Evolutionary conservation across 2,797 vertebrate genomes (phyloP).

Genomic region (Champsocephalus gunnari): DNA sequence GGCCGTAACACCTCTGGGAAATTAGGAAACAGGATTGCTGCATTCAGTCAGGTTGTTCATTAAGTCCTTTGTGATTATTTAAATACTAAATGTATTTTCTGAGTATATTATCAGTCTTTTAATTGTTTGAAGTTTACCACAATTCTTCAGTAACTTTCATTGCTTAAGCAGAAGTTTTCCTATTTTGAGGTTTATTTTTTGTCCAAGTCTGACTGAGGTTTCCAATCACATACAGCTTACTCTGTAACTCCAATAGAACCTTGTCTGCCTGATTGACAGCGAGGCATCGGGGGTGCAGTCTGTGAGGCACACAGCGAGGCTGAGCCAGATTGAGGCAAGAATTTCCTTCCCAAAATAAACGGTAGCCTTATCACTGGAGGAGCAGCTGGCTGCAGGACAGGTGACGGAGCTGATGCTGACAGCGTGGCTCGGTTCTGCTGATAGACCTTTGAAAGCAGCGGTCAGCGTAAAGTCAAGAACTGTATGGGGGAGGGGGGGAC

Average conservation of each 20-base stretch:
- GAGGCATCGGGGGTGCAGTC: constrained; percentile 35
- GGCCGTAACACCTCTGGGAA: constrained; percentile 22
- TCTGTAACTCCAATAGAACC: constrained; percentile 12
- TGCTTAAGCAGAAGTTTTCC: constrained; percentile 42
- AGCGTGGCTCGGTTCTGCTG: constrained; percentile 44
- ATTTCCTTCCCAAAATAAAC: constrained; percentile 64
- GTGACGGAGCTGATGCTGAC: constrained; percentile 70
- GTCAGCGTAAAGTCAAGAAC: constrained; percentile 38
- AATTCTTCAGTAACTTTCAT: constrained; percentile 16
- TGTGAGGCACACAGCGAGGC: constrained; percentile 44
- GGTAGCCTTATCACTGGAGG: constrained; percentile 80
- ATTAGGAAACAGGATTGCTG: constrained; percentile 26
- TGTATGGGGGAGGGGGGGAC: neutral
- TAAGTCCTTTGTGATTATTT: constrained; percentile 17
- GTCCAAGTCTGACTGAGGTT: constrained; percentile 12
- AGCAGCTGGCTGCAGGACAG: constrained; percentile 78
- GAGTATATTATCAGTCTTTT: constrained; percentile 16
- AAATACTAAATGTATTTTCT: constrained; percentile 22
- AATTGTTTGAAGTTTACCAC: neutral
- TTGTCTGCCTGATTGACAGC: constrained; percentile 32
- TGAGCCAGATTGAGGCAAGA: constrained; percentile 62
- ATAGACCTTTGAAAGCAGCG: constrained; percentile 24
- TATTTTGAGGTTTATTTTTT: constrained; percentile 17
- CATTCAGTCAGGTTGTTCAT: constrained; percentile 31
- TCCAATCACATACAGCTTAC: constrained; percentile 15